Evolutionary conservation across 2,113 vertebrate species (phyloP), one percentile per base, ranked within the genome.

Genomic region (Pelobates fuscus): DNA sequence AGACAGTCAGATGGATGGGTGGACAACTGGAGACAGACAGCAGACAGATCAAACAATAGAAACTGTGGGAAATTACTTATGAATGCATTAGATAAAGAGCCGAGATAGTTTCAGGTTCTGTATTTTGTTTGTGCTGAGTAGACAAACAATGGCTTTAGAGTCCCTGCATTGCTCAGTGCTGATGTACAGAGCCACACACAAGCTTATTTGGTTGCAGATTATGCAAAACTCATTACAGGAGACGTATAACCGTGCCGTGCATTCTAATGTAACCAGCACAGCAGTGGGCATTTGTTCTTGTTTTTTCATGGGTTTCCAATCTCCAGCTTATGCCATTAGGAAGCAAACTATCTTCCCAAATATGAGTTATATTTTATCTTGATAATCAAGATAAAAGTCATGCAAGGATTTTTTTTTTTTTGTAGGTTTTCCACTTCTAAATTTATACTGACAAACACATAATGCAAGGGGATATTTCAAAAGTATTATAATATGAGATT

Each of bases 181-280:
- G 78, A 78, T 84, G 67, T 81, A 68, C 27, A 81, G 64, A 72
- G 76, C 78, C 70, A 70, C 64, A 71, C 77, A 82, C 72, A 78
- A 82, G 80, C 73, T 86, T 77, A 84, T 83, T 87, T 81, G 25
- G 23, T 64, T 69, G 46, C 70, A 62, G 73, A 83, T 85, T 85
- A 87, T 81, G 69, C 54, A 85, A 81, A 66, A 85, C 74, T 77
- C 70, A 85, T 84, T 87, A 86, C 82, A 62, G 49, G 64, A 86
- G 77, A 70, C 78, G 77, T 41, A 64, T 68, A 78, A 83, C 78
- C 61, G 82, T 0, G 12, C 70, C 20, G 83, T 29, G 58, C 70
- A 80, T 77, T 82, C 77, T 5, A 80, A 87, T 80, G 32, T 15
- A 80, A 79, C 25, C 60, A 0, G 87, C 80, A 80, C 37, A 85